These are phyloP conservation scores for Steatocranus sp. DNA, from an alignment of 2,797 vertebrate genomes.

Conservation along the genomic window DNA sequence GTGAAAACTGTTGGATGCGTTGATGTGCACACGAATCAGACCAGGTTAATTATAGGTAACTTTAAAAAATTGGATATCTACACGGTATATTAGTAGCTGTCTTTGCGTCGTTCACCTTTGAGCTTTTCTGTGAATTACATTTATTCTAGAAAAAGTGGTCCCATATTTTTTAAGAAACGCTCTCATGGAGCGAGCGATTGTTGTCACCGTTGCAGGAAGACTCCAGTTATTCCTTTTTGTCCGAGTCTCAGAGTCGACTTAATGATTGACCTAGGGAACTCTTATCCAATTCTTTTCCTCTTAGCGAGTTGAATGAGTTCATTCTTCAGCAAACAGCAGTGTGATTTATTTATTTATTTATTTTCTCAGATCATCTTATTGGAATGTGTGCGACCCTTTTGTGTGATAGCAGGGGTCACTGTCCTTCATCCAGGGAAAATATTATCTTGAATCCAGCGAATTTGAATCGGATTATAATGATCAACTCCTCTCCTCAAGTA, in stretches of 20 bases:
- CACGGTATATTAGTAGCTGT: neutral
- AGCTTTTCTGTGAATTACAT: neutral
- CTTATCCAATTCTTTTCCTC: conserved; percentile 24
- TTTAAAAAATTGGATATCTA: neutral
- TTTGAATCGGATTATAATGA: neutral
- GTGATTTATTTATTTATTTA: neutral
- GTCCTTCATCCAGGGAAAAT: conserved; percentile 23
- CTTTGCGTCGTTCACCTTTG: neutral
- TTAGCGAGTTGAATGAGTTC: conserved; percentile 54
- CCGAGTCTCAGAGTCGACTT: conserved; percentile 3
- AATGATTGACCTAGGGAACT: neutral
- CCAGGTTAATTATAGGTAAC: neutral
- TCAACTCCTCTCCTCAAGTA: neutral
- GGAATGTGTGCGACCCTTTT: conserved; percentile 38
- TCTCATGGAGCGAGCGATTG: neutral
- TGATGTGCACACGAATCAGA: neutral
- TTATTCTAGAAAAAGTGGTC: neutral
- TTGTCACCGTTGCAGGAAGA: neutral
- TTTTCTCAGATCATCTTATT: conserved; percentile 27
- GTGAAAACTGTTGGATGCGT: neutral
- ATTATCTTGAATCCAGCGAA: conserved; percentile 12
- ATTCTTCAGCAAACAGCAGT: conserved; percentile 22
- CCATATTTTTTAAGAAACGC: neutral
- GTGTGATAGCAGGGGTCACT: conserved; percentile 34
- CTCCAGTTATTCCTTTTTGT: neutral